Evolutionary conservation across 1,140 invertebrate species (phyloP), one percentile per base, ranked within the genome.

Genomic region (Panulirus ornatus): DNA sequence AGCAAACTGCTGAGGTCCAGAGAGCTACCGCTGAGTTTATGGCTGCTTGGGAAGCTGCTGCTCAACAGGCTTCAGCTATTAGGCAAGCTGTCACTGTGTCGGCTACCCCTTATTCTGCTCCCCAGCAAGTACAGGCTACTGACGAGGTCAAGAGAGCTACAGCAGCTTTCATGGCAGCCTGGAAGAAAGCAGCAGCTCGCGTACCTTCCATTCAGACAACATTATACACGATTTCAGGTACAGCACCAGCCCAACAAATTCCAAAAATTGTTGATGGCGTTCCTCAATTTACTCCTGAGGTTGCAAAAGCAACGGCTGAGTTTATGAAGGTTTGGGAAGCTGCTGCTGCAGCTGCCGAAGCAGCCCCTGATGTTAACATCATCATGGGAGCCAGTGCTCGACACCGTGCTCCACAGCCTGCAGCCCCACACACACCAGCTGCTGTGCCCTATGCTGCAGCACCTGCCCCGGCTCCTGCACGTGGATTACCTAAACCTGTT

Each of bases 291-390:
- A 88, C 76, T 27, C n/a, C 47, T 6, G 27, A 63, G 54, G 40
- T 51, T n/a, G 87, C 81, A n/a, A 19, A 63, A 8, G 87, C 87
- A 2, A 82, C 87, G 38, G 87, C 87, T 54, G 87, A 88, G 38
- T 88, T 88, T 44, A 88, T 75, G 87, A 88, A 83, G 87, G 54
- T 36, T 22, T 88, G 87, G 87, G 71, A 70, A 27, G 86, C 86
- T 36, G 86, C 86, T 51, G 87, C 87, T 38, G 78, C 76, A 63
- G 87, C 87, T 58, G 87, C 87, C n/a, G 78, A 38, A 54, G 87
- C 76, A 47, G 87, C 87, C 6, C 87, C 87, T 70, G 79, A 88
- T 73, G 66, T 73, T 30, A 71, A 88, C 44, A 82, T 88, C 40
- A 88, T 82, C 40, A 82, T 73, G 42, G 87, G 76, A 63, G 30